Conservation (phyloP, 2,113 vertebrate genomes). For the Glaucomys volans region DNA sequence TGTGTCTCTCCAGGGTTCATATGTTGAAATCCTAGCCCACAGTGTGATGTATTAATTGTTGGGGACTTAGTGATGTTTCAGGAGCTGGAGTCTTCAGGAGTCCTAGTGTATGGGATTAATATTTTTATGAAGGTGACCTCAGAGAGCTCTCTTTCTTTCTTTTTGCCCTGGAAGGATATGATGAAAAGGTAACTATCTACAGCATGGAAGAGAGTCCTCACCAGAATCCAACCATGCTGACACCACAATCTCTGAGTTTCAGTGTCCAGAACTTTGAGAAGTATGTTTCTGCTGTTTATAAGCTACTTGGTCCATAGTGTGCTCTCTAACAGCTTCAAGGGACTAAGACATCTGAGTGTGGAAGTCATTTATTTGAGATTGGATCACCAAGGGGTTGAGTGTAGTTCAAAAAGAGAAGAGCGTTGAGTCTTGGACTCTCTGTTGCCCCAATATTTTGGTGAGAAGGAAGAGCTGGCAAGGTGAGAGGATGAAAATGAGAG, state of each 20-base stretch:
- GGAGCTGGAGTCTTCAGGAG: background rate
- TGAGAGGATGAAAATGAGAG: background rate
- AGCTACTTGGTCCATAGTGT: background rate
- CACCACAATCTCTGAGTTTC: background rate
- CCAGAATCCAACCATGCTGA: background rate
- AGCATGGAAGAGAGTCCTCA: background rate
- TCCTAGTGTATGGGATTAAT: accelerated
- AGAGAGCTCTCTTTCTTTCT: background rate
- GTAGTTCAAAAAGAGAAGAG: background rate
- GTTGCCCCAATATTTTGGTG: background rate
- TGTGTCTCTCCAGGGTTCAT: background rate
- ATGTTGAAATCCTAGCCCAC: background rate
- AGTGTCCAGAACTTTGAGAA: background rate
- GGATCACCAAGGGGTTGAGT: background rate
- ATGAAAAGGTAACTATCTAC: background rate
- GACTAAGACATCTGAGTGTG: background rate
- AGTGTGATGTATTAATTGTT: background rate
- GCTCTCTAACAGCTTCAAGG: background rate
- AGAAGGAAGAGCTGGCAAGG: background rate
- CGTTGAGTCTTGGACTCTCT: too few relatives aligned
- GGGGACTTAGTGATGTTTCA: background rate
- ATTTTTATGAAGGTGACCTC: background rate
- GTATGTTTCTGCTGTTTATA: background rate
- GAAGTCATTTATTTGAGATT: background rate
- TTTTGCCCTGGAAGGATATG: accelerated